phyloP scores from a whole-genome alignment of 2,888 invertebrate genomes.

The Epsilonema sp. region DNA sequence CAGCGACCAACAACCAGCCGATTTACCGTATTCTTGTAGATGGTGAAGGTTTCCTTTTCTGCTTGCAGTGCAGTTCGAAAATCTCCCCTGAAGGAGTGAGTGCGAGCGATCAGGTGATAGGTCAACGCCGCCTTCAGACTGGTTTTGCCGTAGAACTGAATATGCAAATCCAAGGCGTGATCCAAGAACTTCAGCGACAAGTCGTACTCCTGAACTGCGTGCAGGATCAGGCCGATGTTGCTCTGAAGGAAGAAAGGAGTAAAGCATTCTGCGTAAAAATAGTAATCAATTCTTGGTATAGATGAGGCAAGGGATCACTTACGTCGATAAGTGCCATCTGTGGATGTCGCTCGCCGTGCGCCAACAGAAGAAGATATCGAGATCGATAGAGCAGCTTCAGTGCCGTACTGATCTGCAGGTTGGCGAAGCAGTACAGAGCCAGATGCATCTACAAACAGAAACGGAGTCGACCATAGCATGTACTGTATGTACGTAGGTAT shows the following conservation, averaged over 20 bases:
- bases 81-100: conserved; percentile 91
- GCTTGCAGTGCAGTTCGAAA: conserved; percentile 76
- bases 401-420: conserved; percentile 88
- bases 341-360: conserved; percentile 92
- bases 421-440: conserved; percentile 90
- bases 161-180: conserved; percentile 67
- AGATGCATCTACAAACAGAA: conserved; percentile 67
- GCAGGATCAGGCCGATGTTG: conserved; percentile 89
- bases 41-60: conserved; percentile 91
- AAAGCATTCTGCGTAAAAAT: too few species aligned
- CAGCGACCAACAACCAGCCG: too few species aligned
- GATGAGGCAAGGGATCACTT: too few species aligned
- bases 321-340: conserved; percentile 92
- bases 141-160: conserved; percentile 23
- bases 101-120: conserved; percentile 80
- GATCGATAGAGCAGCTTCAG: conserved; percentile 82
- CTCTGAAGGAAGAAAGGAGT: conserved; percentile 60
- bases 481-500: too few species aligned
- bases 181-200: conserved; percentile 73
- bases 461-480: too few species aligned
- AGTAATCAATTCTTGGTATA: too few species aligned
- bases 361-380: conserved; percentile 71
- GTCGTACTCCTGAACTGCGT: conserved; percentile 93
- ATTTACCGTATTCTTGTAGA: conserved; percentile 68
- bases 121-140: conserved; percentile 73